A percentile compares a stretch with the other conserved stretches of the same genome.
phyloP scores from a whole-genome alignment of 2,888 invertebrate genomes.

The Oligia strigilis region DNA sequence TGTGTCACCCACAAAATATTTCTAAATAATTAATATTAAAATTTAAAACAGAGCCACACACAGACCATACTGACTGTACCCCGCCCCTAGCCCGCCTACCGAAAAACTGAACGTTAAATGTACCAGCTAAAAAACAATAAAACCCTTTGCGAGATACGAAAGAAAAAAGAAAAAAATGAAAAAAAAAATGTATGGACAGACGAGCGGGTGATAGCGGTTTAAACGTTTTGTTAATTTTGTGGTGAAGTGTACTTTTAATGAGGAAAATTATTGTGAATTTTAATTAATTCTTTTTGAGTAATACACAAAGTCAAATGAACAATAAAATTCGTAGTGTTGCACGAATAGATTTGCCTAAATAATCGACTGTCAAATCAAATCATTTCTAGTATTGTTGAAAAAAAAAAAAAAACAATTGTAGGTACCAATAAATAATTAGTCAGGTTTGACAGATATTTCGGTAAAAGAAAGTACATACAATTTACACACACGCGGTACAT shows the following conservation, averaged over 20 bases:
- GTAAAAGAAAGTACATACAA: too few relatives aligned
- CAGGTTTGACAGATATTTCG: not conserved
- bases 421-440: not conserved
- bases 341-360: not conserved
- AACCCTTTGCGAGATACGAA: slow-evolving; percentile 79
- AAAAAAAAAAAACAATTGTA: not conserved
- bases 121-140: slow-evolving; percentile 86
- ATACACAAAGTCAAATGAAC: not conserved
- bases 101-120: slow-evolving; percentile 85
- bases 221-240: slow-evolving; percentile 59
- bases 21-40: slow-evolving; percentile 36
- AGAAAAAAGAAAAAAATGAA: slow-evolving; percentile 71
- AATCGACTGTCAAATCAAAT: not conserved
- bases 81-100: slow-evolving; percentile 88
- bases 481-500: not conserved
- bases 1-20: slow-evolving; percentile 39
- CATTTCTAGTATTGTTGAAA: not conserved
- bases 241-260: slow-evolving; percentile 33
- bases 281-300: not conserved
- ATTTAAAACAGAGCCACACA: slow-evolving; percentile 72
- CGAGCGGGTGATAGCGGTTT: slow-evolving; percentile 67
- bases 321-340: not conserved
- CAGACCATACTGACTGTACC: slow-evolving; percentile 66
- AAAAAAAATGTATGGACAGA: slow-evolving; percentile 61
- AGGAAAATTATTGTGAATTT: not conserved